Base-by-base conservation (phyloP, 2,797 vertebrate genomes). In the Artibeus lituratus region DNA sequence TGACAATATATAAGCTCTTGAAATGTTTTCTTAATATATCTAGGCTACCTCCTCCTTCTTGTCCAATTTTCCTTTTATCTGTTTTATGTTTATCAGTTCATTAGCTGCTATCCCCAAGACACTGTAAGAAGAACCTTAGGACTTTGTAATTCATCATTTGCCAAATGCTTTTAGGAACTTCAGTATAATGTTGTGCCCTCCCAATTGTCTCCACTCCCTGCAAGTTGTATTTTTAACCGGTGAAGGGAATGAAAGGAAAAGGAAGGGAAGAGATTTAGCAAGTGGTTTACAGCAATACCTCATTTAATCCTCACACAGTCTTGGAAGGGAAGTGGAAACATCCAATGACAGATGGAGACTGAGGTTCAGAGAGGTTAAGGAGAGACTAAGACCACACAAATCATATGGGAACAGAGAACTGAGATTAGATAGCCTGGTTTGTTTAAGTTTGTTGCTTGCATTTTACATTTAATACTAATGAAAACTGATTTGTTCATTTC, bases 51-150 rank as follows among this genome's bases (percentile, higher is more conserved):
- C 87, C 55, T 89, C 59, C 42, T 80, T 86, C 80, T 87, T 82
- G 88, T 94, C 69, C 77, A 92, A 95, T 97, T 97, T 95, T 85
- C 70, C 77, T 80, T 81, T 94, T 90, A 78, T 78, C 72, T 94
- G 76, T 65, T 94, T 93, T 87, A 91, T 74, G 59, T 84, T 96
- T 85, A 80, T 88, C 44, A 92, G 69, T 92, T 95, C 82, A 83
- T 88, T 95, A 72, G 42, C 49, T 89, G 77, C 84, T 87, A 57
- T 62, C 59, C 39, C 72, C 39, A 83, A 55, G 82, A 80, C 72
- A 53, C 22, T 65, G 26, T 76, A 84, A 83, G 62, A 94, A 91
- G 73, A 89, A 72, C 8, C 49, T 94, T 42, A 84, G 51, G 90
- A 85, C 49, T 96, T 80, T 55, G n/a, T 81, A 93, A 91, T 92